Base-by-base conservation (phyloP, 2,113 vertebrate genomes). In the Heterotis niloticus region DNA sequence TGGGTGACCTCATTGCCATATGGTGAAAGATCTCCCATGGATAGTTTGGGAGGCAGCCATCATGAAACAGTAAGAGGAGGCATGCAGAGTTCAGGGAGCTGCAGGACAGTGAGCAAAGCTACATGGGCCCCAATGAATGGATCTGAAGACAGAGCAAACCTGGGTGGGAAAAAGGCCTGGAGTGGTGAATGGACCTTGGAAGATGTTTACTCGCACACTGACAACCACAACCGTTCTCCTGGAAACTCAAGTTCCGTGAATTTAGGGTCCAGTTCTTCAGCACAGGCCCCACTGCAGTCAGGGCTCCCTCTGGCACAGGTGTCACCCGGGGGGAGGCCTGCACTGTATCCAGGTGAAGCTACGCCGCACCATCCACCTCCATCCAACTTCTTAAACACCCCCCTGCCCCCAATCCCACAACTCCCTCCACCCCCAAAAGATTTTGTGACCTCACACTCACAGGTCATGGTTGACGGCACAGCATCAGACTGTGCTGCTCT, bases 21-120 rank as follows among this genome's bases (percentile, higher is more conserved):
- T 85, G 93, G 93, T 79, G 94, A 94, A 16, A 91, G 93, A 10
- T 91, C 92, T 29, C 93, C 92, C 3, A 94, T 93, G 10, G 93
- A 94, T 60, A 94, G 93, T 0, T 56, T 94, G 84, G 93, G 95
- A 0, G 88, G 66, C 4, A 85, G 82, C 54, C 75, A 91, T 78
- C 84, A 91, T 44, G 34, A 44, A 28, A 90, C 93, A 89, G 85
- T 92, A 0, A 90, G 87, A 3, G 94, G 94, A 65, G 92, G 92
- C 0, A 95, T 95, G 81, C 93, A 93, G 87, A 92, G 91, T 0
- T 90, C 93, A 79, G 92, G 94, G 59, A 93, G 92, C 79, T 87
- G 93, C 76, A 85, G 93, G 0, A 87, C 91, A 0, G 83, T 92
- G 56, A 91, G 90, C 64, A 93, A 93, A 60, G 91, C 90, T 0